phyloP scores from a whole-genome alignment of 2,113 vertebrate genomes.

The Zapornia atra region DNA sequence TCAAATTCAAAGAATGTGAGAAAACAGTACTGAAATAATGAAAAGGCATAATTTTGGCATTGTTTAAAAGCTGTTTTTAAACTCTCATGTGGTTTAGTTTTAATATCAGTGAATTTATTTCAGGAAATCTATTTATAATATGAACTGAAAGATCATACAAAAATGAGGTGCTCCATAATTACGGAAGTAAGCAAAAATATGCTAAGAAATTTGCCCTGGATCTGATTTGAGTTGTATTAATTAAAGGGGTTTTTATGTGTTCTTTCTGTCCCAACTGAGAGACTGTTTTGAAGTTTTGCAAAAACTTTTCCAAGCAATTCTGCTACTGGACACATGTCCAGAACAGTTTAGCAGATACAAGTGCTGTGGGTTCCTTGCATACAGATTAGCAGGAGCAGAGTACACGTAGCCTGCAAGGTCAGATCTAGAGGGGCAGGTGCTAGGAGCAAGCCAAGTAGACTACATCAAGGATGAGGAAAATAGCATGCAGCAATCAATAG shows the following conservation, averaged over 20 bases:
- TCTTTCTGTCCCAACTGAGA: background rate
- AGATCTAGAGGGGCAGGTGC: background rate
- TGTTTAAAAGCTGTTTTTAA: background rate
- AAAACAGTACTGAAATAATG: background rate
- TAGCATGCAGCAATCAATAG: background rate
- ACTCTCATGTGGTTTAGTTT: background rate
- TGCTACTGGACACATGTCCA: fast-evolving
- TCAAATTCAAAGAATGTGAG: background rate
- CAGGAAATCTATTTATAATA: background rate
- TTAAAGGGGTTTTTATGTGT: background rate
- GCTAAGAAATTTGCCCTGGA: background rate
- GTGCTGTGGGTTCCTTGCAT: background rate
- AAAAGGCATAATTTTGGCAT: fast-evolving
- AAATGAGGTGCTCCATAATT: background rate
- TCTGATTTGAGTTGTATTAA: background rate
- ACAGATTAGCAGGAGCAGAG: background rate
- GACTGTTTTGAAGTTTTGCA: background rate
- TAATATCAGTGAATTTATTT: background rate
- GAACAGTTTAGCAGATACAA: background rate
- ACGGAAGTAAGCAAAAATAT: background rate
- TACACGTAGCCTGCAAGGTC: background rate
- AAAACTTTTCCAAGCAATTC: background rate
- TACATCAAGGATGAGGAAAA: background rate
- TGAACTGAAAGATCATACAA: background rate
- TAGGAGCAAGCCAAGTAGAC: background rate